Conservation (phyloP, 2,797 vertebrate species). For the Enteromius thamalakanensis region DNA sequence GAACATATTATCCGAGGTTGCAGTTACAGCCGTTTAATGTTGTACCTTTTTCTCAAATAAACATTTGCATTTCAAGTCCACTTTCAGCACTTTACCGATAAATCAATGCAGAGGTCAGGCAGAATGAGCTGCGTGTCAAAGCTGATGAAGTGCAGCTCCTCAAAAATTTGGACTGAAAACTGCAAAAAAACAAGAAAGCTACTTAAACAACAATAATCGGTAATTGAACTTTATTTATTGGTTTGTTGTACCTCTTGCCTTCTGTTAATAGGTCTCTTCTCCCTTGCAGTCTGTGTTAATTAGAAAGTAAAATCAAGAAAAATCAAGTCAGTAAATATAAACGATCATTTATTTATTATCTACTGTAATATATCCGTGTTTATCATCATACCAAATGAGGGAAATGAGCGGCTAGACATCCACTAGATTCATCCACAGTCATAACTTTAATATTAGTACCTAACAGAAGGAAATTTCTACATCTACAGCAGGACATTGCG, state of each 20-base stretch:
- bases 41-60: not conserved
- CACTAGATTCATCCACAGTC: conserved; percentile 85
- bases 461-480: conserved; percentile 86
- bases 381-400: conserved; percentile 67
- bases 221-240: not conserved
- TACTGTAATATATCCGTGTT: not conserved
- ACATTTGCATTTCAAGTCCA: not conserved
- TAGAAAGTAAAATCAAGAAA: not conserved
- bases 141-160: not conserved
- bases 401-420: conserved; percentile 87
- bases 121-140: not conserved
- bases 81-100: not conserved
- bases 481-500: conserved; percentile 66
- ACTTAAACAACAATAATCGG: not conserved
- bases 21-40: not conserved
- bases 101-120: conserved; percentile 17
- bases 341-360: not conserved
- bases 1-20: not conserved
- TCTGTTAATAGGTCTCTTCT: not conserved
- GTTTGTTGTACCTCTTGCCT: not conserved
- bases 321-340: not conserved
- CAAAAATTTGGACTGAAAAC: not conserved
- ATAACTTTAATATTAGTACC: conserved; percentile 82
- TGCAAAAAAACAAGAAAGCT: not conserved
- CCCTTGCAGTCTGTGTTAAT: not conserved